These are phyloP conservation scores for Drosophila navojoa DNA, from an alignment of 1,140 invertebrate genomes.

Conservation along the genomic window DNA sequence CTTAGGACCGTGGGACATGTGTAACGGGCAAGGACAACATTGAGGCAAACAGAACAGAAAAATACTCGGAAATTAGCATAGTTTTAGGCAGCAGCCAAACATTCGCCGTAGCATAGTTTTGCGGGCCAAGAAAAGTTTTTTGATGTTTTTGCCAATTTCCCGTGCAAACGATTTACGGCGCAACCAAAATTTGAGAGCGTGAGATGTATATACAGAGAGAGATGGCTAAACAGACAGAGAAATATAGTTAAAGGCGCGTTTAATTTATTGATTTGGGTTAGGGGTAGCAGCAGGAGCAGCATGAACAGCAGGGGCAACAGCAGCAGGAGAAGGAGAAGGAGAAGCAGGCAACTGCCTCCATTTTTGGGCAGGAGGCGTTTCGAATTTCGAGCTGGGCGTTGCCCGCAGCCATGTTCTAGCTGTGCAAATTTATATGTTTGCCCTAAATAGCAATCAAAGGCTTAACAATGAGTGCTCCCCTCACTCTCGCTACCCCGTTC, in stretches of 20 bases:
- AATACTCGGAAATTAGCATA: conserved; percentile 75
- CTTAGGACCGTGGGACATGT: conserved; percentile 28
- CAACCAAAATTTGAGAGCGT: background rate
- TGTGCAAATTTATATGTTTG: conserved; percentile 73
- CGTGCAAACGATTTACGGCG: conserved; percentile 55
- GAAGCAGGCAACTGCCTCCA: background rate
- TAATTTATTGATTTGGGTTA: conserved; percentile 72
- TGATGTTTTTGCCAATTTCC: conserved; percentile 80
- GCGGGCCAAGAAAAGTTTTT: conserved; percentile 66
- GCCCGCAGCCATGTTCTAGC: conserved; percentile 1
- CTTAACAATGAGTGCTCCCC: conserved; percentile 60
- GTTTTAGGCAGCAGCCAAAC: conserved; percentile 53
- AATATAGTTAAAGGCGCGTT: conserved; percentile 59
- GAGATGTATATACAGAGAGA: conserved; percentile 4
- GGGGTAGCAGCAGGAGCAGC: conserved; percentile 37
- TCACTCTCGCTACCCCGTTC: background rate
- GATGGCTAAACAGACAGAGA: too few relatives aligned
- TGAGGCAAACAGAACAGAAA: conserved; percentile 4
- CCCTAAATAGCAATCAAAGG: conserved; percentile 71
- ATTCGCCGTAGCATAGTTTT: conserved; percentile 33
- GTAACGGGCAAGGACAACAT: conserved; percentile 5
- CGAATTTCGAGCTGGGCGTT: conserved; percentile 13
- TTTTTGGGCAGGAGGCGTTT: background rate
- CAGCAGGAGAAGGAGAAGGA: conserved; percentile 29
- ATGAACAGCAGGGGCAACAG: background rate